phyloP scores from a whole-genome alignment of 2,888 invertebrate species.

The Linnaemya tessellans region DNA sequence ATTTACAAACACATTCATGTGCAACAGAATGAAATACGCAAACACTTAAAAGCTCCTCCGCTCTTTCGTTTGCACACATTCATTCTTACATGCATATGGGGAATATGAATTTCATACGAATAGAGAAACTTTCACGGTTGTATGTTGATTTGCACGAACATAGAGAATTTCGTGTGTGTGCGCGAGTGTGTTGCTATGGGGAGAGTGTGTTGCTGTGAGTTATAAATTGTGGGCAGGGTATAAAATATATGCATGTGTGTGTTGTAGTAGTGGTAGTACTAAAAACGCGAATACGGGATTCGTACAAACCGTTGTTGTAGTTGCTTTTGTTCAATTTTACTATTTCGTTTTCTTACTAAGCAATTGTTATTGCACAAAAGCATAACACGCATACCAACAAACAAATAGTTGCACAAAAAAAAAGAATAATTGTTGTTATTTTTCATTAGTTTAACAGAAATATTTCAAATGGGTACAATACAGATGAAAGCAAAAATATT shows the following conservation, averaged over 20 bases:
- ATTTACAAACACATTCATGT: neutral
- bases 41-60: constrained; percentile 34
- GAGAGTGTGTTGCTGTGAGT: constrained; percentile 63
- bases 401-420: neutral
- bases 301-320: constrained; percentile 78
- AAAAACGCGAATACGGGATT: constrained; percentile 83
- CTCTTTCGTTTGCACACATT: constrained; percentile 43
- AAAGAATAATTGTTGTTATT: constrained; percentile 48
- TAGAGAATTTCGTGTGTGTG: constrained; percentile 63
- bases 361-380: constrained; percentile 26
- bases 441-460: constrained; percentile 42
- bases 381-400: constrained; percentile 15
- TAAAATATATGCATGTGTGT: constrained; percentile 80
- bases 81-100: neutral
- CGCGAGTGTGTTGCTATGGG: constrained; percentile 47
- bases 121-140: constrained; percentile 9
- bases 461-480: constrained; percentile 14
- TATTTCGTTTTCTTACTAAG: constrained; percentile 25
- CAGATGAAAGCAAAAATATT: constrained; percentile 76
- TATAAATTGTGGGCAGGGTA: constrained; percentile 83
- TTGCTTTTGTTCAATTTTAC: neutral
- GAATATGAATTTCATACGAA: constrained; percentile 1
- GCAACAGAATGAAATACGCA: neutral
- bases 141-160: constrained; percentile 23
- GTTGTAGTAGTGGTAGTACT: constrained; percentile 60